Evolutionary conservation across 1,140 invertebrate genomes (phyloP).

Genomic region (Harpegnathos saltator): DNA sequence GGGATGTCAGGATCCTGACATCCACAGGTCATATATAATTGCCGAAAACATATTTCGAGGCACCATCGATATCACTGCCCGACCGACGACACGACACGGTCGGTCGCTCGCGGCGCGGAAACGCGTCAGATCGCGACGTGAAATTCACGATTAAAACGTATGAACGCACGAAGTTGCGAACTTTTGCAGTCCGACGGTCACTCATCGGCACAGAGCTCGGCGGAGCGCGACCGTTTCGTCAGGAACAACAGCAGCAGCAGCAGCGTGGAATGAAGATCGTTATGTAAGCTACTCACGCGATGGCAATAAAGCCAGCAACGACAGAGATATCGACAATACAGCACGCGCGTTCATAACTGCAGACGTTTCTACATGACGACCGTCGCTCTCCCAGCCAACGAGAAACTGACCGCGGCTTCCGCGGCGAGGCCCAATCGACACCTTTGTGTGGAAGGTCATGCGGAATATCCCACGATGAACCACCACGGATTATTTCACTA

Average conservation of each 20-base stretch:
- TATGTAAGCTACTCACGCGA: constrained; percentile 69
- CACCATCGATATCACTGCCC: too few species aligned
- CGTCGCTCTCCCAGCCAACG: constrained; percentile 19
- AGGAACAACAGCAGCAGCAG: not conserved
- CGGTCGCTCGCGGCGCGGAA: not conserved
- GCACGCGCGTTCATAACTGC: constrained; percentile 39
- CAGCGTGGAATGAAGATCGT: constrained; percentile 23
- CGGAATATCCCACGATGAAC: constrained; percentile 38
- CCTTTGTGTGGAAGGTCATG: too few species aligned
- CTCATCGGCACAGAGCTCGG: constrained; percentile 17
- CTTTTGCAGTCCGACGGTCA: not conserved
- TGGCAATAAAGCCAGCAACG: constrained; percentile 44
- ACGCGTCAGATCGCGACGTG: not conserved
- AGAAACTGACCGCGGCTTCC: constrained; percentile 31
- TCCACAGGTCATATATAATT: too few species aligned
- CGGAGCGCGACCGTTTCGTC: constrained; percentile 1
- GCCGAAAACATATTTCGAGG: too few species aligned
- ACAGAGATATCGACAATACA: constrained; percentile 29
- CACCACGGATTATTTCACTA: constrained; percentile 4
- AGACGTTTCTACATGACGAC: constrained; percentile 12
- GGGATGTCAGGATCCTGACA: too few species aligned
- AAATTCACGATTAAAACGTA: constrained; percentile 33
- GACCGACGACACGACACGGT: not conserved
- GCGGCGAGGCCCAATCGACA: not conserved
- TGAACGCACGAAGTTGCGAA: constrained; percentile 20